Base-by-base conservation (phyloP, 2,888 invertebrate genomes). In the Carabus problematicus region DNA sequence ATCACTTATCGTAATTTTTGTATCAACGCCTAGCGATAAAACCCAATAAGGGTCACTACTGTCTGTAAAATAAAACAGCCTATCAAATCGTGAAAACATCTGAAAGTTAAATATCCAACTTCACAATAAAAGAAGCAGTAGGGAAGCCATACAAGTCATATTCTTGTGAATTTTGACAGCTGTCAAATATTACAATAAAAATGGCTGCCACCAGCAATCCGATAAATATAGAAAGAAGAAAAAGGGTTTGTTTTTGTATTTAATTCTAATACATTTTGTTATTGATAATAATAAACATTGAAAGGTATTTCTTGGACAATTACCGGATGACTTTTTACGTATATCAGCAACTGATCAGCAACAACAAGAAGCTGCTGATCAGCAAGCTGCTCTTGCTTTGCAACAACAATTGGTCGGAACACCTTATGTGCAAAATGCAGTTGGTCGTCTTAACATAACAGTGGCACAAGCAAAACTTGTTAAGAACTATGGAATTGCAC, bases 401-500 rank as follows among this genome's bases (percentile, higher is more conserved):
- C 91, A 91, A 74, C 89, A 91, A 71, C 90, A 91, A 74, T 79
- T 87, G 63, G 82, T 85, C 73, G 83, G 85, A 11, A 81, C 82
- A 70, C 75, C 79, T 1, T 81, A 83, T 77, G 79, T 84, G 73
- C 81, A 85, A 71, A 83, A 85, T 78, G 80, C 85, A 70, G 75
- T 87, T 29, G 94, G 94, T 3, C 85, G 92, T 70, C 85, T 96
- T 45, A 93, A 91, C 79, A 91, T 96, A 75, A 95, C 95, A 11
- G 88, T 96, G 71, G 91, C 89, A 29, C 95, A 95, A 87, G 97
- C 96, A 2, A 95, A 94, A 83, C 85, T 97, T 71, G 91, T 91
- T 8, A 96, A 97, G 84, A 97, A 97, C 81, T 97, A 97, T 86
- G 97, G 97, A 8, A 85, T 97, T 77, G 93, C 95, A 0, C 88